Conservation (phyloP, 1,140 invertebrate genomes). For the Drosophila auraria region DNA sequence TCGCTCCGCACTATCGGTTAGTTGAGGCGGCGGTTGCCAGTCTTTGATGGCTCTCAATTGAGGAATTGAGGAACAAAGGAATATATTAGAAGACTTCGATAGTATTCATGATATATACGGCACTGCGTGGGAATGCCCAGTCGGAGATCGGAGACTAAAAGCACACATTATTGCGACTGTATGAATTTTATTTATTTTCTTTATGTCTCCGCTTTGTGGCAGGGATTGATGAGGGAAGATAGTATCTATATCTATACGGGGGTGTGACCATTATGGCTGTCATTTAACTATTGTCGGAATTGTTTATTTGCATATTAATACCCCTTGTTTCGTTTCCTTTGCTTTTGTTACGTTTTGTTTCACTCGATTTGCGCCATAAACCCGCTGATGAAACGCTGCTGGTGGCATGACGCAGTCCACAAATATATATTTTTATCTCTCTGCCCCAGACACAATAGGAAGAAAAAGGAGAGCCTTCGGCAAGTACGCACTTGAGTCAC, state of each 20-base stretch:
- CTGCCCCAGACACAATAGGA: conserved; percentile 17
- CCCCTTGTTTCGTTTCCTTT: conserved; percentile 26
- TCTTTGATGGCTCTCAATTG: conserved; percentile 37
- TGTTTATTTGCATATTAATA: conserved; percentile 54
- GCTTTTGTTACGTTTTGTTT: conserved; percentile 25
- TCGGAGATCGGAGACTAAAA: conserved; percentile 5
- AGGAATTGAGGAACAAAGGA: conserved; percentile 29
- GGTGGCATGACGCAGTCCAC: conserved; percentile 51
- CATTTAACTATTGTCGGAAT: conserved; percentile 36
- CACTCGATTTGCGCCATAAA: conserved; percentile 19
- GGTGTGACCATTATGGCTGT: conserved; percentile 42
- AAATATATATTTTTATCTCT: conserved; percentile 36
- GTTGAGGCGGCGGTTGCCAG: conserved; percentile 23
- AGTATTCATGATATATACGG: conserved; percentile 25
- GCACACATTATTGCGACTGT: conserved; percentile 1
- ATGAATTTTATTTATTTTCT: conserved; percentile 31
- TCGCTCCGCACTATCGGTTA: conserved; percentile 19
- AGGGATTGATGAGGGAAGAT: conserved; percentile 23
- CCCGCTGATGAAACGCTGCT: conserved; percentile 39
- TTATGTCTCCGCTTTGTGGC: conserved; percentile 19
- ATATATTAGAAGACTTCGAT: conserved; percentile 47
- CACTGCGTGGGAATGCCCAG: conserved; percentile 30
- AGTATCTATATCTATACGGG: conserved; percentile 30
- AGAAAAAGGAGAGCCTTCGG: conserved; percentile 19
- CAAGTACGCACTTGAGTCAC: conserved; percentile 50